phyloP scores from a whole-genome alignment of 2,888 invertebrate species.

The Cheilosia vulpina region DNA sequence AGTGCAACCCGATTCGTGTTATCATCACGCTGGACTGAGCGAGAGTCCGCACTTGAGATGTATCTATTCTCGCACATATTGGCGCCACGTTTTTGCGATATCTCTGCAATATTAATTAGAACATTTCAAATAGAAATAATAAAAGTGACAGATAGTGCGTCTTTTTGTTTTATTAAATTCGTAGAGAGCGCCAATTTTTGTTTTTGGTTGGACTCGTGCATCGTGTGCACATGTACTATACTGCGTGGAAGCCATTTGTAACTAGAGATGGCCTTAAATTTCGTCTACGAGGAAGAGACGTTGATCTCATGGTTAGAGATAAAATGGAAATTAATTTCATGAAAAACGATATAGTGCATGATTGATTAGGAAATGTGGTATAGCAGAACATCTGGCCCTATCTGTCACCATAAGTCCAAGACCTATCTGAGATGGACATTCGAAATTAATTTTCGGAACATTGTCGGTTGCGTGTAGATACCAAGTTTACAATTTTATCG shows the following conservation, averaged over 20 bases:
- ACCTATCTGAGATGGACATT: background rate
- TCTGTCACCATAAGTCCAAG: background rate
- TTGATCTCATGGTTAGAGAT: slow-evolving; percentile 24
- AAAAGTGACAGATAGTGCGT: slow-evolving; percentile 19
- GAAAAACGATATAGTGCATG: background rate
- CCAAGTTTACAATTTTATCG: background rate
- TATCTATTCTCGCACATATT: slow-evolving; percentile 44
- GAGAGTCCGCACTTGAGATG: background rate
- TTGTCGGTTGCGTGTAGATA: background rate
- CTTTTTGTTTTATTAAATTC: background rate
- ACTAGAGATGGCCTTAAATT: slow-evolving; percentile 17
- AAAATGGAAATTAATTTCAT: slow-evolving; percentile 9
- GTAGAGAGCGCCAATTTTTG: background rate
- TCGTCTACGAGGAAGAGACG: slow-evolving; percentile 1
- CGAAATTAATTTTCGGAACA: background rate
- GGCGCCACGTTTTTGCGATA: slow-evolving; percentile 69
- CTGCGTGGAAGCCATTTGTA: slow-evolving; percentile 3
- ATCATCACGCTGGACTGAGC: background rate
- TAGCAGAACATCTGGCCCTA: slow-evolving; percentile 8
- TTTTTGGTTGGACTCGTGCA: slow-evolving; percentile 9
- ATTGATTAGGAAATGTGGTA: slow-evolving; percentile 22
- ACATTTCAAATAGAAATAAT: slow-evolving; percentile 10
- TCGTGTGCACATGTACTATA: slow-evolving; percentile 10
- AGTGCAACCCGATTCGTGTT: slow-evolving; percentile 31
- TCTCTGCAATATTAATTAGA: slow-evolving; percentile 37